These are phyloP conservation scores for Drosophila novamexicana DNA, from an alignment of 1,140 invertebrate species.

Conservation along the genomic window DNA sequence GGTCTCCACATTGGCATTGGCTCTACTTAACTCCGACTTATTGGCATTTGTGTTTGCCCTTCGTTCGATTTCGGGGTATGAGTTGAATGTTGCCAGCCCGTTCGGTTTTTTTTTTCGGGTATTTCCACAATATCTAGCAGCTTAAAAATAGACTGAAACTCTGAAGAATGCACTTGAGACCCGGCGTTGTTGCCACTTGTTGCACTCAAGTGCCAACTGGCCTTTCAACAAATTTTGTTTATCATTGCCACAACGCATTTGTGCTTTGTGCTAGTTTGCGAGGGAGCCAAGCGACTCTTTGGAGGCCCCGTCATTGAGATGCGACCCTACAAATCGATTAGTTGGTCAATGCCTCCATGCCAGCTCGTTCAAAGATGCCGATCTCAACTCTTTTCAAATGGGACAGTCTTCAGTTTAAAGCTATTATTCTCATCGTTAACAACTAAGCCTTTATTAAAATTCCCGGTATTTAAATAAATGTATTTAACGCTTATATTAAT, in stretches of 20 bases:
- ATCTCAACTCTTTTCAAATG: slow-evolving; percentile 11
- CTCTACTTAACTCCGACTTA: slow-evolving; percentile 18
- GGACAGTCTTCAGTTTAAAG: slow-evolving; percentile 1
- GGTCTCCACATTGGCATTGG: slow-evolving; percentile 26
- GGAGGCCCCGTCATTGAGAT: slow-evolving; percentile 68
- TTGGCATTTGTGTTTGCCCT: slow-evolving; percentile 71
- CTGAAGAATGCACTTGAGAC: slow-evolving; percentile 61
- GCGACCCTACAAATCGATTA: slow-evolving; percentile 70
- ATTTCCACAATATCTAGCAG: slow-evolving; percentile 52
- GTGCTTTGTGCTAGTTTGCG: slow-evolving; percentile 1
- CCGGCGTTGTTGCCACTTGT: slow-evolving; percentile 75
- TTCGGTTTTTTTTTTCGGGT: slow-evolving; percentile 29
- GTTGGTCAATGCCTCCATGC: slow-evolving; percentile 58
- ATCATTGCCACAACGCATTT: slow-evolving; percentile 41
- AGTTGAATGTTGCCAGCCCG: slow-evolving; percentile 8
- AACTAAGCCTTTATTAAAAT: too few species aligned
- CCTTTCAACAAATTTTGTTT: slow-evolving; percentile 28
- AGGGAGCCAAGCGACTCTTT: slow-evolving; percentile 47
- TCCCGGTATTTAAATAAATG: too few species aligned
- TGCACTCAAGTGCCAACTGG: slow-evolving; percentile 70
- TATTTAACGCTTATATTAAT: too few species aligned
- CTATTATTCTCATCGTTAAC: neutral
- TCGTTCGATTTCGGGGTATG: slow-evolving; percentile 49
- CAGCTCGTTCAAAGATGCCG: slow-evolving; percentile 46
- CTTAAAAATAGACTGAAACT: slow-evolving; percentile 63